A percentile compares a stretch with the other conserved stretches of the same genome.
Conservation (phyloP, 2,888 invertebrate genomes). For the Lasioglossum malachurum region DNA sequence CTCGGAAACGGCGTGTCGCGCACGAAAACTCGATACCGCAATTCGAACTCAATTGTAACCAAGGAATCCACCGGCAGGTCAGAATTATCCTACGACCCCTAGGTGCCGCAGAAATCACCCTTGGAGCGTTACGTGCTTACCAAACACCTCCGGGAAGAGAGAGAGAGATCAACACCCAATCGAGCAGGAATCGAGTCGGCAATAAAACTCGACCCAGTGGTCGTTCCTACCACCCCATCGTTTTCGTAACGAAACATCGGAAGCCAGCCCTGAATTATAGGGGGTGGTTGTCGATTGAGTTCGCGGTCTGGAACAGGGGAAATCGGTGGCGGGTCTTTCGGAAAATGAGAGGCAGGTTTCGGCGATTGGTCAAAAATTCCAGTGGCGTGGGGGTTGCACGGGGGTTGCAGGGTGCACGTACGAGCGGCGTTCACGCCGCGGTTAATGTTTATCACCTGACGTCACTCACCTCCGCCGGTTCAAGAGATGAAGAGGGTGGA, state of each 20-base stretch:
- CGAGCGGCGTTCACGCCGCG: constrained; percentile 49
- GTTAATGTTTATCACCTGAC: constrained; percentile 77
- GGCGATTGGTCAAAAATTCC: constrained; percentile 33
- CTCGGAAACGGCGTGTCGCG: not conserved
- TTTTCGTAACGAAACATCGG: not conserved
- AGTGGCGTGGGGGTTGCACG: not conserved
- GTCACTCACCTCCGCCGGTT: constrained; percentile 70
- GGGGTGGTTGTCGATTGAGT: not conserved
- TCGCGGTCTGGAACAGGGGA: not conserved
- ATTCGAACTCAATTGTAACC: not conserved
- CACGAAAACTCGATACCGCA: not conserved
- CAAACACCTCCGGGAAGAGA: not conserved
- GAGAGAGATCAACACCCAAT: not conserved
- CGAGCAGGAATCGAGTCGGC: not conserved
- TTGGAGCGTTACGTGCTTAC: not conserved
- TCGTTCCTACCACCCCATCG: not conserved
- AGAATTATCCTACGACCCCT: not conserved
- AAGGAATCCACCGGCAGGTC: not conserved
- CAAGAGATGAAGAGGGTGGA: constrained; percentile 27
- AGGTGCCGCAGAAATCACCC: not conserved
- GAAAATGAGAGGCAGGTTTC: not conserved
- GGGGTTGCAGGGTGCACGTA: constrained; percentile 18
- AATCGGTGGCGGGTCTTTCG: not conserved
- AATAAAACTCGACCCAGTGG: not conserved
- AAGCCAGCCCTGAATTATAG: not conserved